Evolutionary conservation across 2,113 vertebrate genomes (phyloP), one percentile per base, ranked within the genome.

Genomic region (Peromyscus polionotus): DNA sequence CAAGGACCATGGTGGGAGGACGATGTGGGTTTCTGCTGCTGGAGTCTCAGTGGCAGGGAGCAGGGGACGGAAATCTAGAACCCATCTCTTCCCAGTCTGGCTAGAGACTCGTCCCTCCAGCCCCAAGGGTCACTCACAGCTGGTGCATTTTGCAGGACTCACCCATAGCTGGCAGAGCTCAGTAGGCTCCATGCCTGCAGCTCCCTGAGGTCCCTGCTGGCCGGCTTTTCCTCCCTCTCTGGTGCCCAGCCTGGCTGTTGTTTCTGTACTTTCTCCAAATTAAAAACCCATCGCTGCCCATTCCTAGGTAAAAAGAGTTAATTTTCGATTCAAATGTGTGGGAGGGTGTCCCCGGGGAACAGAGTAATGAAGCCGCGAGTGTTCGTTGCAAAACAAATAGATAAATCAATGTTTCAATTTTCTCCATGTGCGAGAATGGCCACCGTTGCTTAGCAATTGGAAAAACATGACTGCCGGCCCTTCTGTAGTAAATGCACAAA

Each of bases 401-500:
- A 98, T 98, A 98, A 98, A 98, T 99, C 98, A 98, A 98, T 98
- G 98, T 96, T 98, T 98, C 98, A 98, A 98, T 98, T 99, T 98
- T 98, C 98, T 98, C 98, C 94, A 28, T 1, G 31, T 96, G 97
- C 95, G 88, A 93, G n/a, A 98, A 97, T 0, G 63, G 93, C 94
- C 70, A 22, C 91, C 72, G 98, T 97, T 98, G 98, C 98, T 98
- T 98, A 98, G 98, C 97, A 97, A 98, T 98, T 80, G 97, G 63
- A 72, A 96, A 98, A 96, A 95, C 65, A 81, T 88, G 81, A 79
- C 90, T n/a, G 59, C 63, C 1, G 97, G 92, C 93, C 96, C 90
- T 90, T 48, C 63, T 0, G 79, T 94, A 81, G 48, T 61, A 70
- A 93, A 94, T 0, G 0, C 94, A 1, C 83, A 20, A 0, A 85